Conservation (phyloP, 2,113 vertebrate genomes). For the Tursiops truncatus region DNA sequence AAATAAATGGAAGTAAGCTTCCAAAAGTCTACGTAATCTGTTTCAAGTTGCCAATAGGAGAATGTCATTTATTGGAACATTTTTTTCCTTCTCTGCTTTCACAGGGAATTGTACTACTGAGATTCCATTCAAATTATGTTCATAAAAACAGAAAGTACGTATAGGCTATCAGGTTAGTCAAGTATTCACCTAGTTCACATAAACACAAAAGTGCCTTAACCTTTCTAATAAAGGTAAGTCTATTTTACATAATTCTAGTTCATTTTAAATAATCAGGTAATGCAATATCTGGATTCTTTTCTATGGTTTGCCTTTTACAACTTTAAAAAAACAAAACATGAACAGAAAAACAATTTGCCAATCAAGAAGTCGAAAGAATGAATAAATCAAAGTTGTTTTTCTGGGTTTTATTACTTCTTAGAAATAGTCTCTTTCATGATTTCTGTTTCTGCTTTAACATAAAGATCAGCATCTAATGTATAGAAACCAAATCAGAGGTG, state of each 20-base stretch:
- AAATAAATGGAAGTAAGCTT: slow-evolving; percentile 3
- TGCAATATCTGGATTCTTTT: not conserved
- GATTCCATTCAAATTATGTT: not conserved
- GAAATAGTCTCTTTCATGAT: slow-evolving; percentile 35
- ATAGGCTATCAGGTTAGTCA: not conserved
- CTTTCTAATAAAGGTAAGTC: not conserved
- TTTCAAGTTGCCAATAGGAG: not conserved
- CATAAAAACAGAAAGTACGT: not conserved
- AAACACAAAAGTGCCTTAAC: not conserved
- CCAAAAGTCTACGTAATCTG: not conserved
- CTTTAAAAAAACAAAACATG: not conserved
- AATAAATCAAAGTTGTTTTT: slow-evolving; percentile 35
- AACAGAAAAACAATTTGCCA: not conserved
- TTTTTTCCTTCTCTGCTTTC: not conserved
- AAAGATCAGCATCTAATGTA: slow-evolving; percentile 51
- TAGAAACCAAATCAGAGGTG: slow-evolving; percentile 39
- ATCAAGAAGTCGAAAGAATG: slow-evolving; percentile 42
- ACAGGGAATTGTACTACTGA: not conserved
- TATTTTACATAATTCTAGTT: not conserved
- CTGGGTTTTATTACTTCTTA: slow-evolving; percentile 41
- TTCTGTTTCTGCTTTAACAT: slow-evolving; percentile 57
- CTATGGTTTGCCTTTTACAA: not conserved
- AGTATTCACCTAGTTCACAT: not conserved
- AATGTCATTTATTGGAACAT: not conserved
- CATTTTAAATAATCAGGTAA: slow-evolving; percentile 13